Percentiles rank a stretch among this genome's conserved stretches.
Evolutionary conservation across 2,113 vertebrate species (phyloP).

Genomic region (Xyrauchen texanus): DNA sequence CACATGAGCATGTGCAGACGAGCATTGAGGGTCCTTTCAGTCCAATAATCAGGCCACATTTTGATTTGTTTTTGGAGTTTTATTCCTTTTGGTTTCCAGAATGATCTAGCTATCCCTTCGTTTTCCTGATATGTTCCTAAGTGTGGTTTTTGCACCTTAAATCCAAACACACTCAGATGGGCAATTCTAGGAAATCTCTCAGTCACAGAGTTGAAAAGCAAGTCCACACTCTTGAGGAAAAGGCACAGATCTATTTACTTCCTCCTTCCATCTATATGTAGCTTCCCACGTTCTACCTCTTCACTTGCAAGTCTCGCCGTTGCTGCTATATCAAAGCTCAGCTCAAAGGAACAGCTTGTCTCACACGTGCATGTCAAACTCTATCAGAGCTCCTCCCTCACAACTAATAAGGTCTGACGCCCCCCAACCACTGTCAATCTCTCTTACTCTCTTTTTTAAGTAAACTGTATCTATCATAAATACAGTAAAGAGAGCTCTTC

Average conservation of each 20-base stretch:
- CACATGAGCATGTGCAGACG: conserved; percentile 92
- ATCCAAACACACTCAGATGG: too few species aligned
- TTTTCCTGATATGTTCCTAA: too few species aligned
- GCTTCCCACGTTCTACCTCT: too few species aligned
- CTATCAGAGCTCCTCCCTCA: conserved; percentile 60
- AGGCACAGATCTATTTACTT: too few species aligned
- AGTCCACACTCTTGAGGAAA: too few species aligned
- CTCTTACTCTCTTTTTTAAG: background rate
- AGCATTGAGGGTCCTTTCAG: conserved; percentile 80
- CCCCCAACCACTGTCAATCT: conserved; percentile 12
- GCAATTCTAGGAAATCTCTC: too few species aligned
- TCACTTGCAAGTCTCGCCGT: conserved; percentile 1
- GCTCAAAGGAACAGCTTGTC: conserved; percentile 53
- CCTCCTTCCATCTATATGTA: too few species aligned
- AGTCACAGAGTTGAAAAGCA: too few species aligned
- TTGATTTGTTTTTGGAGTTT: background rate
- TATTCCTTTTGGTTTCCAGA: background rate
- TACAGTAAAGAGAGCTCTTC: background rate
- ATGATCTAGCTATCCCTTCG: background rate
- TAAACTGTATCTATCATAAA: background rate
- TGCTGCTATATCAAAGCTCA: conserved; percentile 60
- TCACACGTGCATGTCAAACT: conserved; percentile 69
- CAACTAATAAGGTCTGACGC: conserved; percentile 41
- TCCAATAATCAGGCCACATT: conserved; percentile 78
- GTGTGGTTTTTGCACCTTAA: too few species aligned